A percentile compares a stretch with the other conserved stretches of the same genome.
These are phyloP conservation scores for Bombus sylvicola DNA, from an alignment of 1,140 invertebrate genomes.

Conservation along the genomic window DNA sequence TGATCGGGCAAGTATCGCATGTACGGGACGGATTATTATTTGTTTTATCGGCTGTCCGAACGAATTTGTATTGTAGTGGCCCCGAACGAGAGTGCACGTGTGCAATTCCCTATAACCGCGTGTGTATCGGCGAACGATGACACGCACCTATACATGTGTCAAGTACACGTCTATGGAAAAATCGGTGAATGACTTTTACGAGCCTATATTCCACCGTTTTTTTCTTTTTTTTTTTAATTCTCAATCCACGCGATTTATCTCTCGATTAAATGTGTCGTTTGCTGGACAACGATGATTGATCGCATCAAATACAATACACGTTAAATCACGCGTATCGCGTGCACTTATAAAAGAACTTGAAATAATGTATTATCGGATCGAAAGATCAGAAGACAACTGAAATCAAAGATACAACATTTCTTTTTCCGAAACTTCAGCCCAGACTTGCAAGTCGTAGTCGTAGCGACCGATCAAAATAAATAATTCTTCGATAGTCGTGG, in stretches of 20 bases:
- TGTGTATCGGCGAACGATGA: slow-evolving; percentile 20
- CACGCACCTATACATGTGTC: slow-evolving; percentile 55
- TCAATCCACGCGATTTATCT: neutral
- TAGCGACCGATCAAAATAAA: neutral
- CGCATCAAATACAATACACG: too few species aligned
- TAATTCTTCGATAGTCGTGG: neutral
- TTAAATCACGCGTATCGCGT: too few species aligned
- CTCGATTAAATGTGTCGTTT: neutral
- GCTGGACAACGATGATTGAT: slow-evolving; percentile 29
- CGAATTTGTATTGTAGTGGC: slow-evolving; percentile 41
- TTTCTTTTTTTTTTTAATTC: neutral
- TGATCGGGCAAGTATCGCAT: slow-evolving; percentile 54
- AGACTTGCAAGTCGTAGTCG: too few species aligned
- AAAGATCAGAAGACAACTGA: too few species aligned
- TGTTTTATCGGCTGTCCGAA: slow-evolving; percentile 53
- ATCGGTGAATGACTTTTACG: slow-evolving; percentile 51
- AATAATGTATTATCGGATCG: too few species aligned
- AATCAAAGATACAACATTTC: too few species aligned
- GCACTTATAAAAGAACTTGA: too few species aligned
- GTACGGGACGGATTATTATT: slow-evolving; percentile 56
- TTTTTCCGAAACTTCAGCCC: too few species aligned
- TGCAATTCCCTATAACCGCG: neutral
- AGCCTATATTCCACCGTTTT: neutral
- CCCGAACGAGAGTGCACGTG: slow-evolving; percentile 15
- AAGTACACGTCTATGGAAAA: slow-evolving; percentile 52